phyloP scores from a whole-genome alignment of 2,113 vertebrate genomes.

The Stegastes partitus region DNA sequence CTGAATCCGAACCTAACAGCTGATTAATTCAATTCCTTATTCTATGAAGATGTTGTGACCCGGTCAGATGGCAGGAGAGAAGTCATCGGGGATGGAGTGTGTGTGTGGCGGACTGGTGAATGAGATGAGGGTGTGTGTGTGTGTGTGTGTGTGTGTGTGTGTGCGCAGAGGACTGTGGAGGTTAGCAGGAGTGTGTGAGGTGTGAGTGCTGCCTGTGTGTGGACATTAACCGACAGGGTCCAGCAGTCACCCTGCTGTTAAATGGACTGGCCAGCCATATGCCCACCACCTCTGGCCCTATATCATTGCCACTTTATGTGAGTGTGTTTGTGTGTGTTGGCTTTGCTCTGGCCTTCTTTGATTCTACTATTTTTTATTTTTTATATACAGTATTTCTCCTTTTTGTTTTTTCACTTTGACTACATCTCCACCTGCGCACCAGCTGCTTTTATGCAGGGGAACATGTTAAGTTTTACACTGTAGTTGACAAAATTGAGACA shows the following conservation, averaged over 20 bases:
- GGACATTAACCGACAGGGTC: conserved; percentile 87
- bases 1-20: neutral
- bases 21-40: conserved; percentile 5
- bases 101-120: conserved; percentile 13
- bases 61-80: conserved; percentile 37
- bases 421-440: neutral
- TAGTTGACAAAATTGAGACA: neutral
- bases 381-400: neutral
- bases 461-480: neutral
- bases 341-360: conserved; percentile 4
- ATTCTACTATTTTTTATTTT: conserved; percentile 2
- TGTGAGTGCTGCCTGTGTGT: conserved; percentile 56
- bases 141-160: neutral
- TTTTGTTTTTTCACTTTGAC: neutral
- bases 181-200: conserved; percentile 22
- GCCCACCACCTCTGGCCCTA: conserved; percentile 79
- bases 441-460: neutral
- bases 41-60: conserved; percentile 41
- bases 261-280: conserved; percentile 87
- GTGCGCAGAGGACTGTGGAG: conserved; percentile 5
- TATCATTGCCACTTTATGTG: conserved; percentile 78
- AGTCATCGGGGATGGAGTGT: conserved; percentile 42
- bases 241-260: conserved; percentile 85
- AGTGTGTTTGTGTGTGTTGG: conserved; percentile 17
- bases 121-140: neutral